phyloP scores from a whole-genome alignment of 2,797 vertebrate genomes.

The Pampus argenteus region DNA sequence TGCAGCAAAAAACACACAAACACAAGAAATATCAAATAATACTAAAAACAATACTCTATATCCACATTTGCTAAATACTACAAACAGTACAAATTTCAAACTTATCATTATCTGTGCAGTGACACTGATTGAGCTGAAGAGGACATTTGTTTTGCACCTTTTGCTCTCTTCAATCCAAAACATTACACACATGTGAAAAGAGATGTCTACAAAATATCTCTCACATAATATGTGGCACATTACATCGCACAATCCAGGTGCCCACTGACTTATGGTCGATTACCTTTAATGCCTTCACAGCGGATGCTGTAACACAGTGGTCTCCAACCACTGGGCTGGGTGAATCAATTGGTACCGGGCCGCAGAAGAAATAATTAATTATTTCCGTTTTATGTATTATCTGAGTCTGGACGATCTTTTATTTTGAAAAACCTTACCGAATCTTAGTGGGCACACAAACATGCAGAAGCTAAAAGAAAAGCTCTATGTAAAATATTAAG shows the following conservation, averaged over 20 bases:
- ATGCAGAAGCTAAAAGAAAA: too few species aligned
- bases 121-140: not conserved
- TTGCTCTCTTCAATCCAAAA: not conserved
- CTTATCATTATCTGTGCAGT: not conserved
- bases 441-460: too few species aligned
- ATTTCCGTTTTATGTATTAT: too few species aligned
- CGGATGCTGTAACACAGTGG: too few species aligned
- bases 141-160: slow-evolving; percentile 4
- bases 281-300: not conserved
- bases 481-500: too few species aligned
- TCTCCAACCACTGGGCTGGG: too few species aligned
- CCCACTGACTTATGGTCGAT: not conserved
- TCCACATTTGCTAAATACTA: not conserved
- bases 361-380: too few species aligned
- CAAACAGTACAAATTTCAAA: not conserved
- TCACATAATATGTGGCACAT: too few species aligned
- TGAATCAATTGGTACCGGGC: too few species aligned
- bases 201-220: too few species aligned
- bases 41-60: not conserved
- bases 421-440: too few species aligned
- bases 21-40: not conserved
- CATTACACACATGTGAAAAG: not conserved
- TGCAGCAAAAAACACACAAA: not conserved
- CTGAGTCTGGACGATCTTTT: too few species aligned
- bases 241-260: not conserved